Evolutionary conservation across 2,888 invertebrate species (phyloP).

Genomic region (Aethes cnicana): DNA sequence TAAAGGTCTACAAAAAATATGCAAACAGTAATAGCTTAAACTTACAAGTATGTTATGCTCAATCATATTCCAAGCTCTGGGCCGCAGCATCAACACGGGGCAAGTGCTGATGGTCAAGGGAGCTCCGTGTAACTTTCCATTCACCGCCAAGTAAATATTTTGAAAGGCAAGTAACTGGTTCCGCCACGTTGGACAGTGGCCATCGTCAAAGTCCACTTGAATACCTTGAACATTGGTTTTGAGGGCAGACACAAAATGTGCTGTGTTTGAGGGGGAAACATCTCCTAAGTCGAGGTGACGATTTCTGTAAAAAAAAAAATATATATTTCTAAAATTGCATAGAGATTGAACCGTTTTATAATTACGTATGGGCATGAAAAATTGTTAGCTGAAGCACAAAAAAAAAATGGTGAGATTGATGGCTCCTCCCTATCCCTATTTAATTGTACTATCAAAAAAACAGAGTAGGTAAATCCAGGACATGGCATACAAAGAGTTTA

Average conservation of each 20-base stretch:
- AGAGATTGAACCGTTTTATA: no score
- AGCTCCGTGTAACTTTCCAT: constrained; percentile 73
- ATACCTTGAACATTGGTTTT: constrained; percentile 82
- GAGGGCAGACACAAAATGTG: constrained; percentile 80
- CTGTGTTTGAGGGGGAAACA: constrained; percentile 83
- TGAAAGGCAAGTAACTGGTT: constrained; percentile 85
- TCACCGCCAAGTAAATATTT: constrained; percentile 82
- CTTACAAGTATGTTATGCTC: constrained; percentile 84
- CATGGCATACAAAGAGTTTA: no score
- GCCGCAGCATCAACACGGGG: constrained; percentile 85
- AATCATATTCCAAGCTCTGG: constrained; percentile 88
- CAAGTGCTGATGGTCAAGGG: constrained; percentile 75
- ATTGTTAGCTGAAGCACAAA: no score
- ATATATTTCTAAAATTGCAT: no score
- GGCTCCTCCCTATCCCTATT: no score
- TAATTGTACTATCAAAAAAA: no score
- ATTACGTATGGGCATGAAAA: no score
- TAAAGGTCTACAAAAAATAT: not conserved
- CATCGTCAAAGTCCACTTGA: constrained; percentile 87
- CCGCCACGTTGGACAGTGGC: constrained; percentile 87
- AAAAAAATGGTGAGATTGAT: no score
- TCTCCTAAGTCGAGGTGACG: constrained; percentile 85
- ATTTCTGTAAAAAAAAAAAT: constrained; percentile 55
- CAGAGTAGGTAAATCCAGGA: no score
- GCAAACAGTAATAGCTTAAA: not conserved